Evolutionary conservation across 2,888 invertebrate genomes (phyloP).

Genomic region (Melinopterus prodromus): DNA sequence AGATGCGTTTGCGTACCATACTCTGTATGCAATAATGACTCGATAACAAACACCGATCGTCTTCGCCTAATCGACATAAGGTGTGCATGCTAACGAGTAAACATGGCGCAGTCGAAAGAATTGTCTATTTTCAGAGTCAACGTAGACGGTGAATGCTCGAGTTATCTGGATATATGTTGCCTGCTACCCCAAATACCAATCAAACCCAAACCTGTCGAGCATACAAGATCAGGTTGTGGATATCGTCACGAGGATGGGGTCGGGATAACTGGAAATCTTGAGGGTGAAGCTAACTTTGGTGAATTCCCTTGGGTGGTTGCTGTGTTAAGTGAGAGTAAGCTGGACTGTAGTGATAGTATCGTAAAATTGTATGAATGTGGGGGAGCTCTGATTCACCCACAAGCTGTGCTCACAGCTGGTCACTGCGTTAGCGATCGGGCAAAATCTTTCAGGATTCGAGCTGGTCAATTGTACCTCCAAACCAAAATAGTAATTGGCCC

Average conservation of each 20-base stretch:
- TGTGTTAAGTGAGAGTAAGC: constrained; percentile 66
- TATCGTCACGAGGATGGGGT: constrained; percentile 77
- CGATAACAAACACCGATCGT: constrained; percentile 75
- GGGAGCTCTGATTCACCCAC: constrained; percentile 79
- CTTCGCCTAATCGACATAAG: constrained; percentile 79
- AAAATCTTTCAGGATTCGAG: constrained; percentile 63
- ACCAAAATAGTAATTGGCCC: constrained; percentile 72
- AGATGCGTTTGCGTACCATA: constrained; percentile 79
- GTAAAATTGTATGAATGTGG: constrained; percentile 84
- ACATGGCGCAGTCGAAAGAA: too few relatives aligned
- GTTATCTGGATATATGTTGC: constrained; percentile 69
- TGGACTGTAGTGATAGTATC: constrained; percentile 64
- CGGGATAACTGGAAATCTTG: constrained; percentile 67
- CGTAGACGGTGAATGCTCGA: constrained; percentile 58
- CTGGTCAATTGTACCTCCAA: constrained; percentile 87
- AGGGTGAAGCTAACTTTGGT: constrained; percentile 76
- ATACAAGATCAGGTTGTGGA: constrained; percentile 71
- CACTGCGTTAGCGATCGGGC: constrained; percentile 71
- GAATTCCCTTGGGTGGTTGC: constrained; percentile 90
- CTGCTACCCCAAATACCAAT: constrained; percentile 52
- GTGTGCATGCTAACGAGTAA: constrained; percentile 56
- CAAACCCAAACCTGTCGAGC: constrained; percentile 45
- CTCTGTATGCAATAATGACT: constrained; percentile 72
- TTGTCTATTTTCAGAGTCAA: neutral
- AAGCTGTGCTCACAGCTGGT: constrained; percentile 81